phyloP scores from a whole-genome alignment of 2,888 invertebrate genomes.

The Nephrotoma flavescens region DNA sequence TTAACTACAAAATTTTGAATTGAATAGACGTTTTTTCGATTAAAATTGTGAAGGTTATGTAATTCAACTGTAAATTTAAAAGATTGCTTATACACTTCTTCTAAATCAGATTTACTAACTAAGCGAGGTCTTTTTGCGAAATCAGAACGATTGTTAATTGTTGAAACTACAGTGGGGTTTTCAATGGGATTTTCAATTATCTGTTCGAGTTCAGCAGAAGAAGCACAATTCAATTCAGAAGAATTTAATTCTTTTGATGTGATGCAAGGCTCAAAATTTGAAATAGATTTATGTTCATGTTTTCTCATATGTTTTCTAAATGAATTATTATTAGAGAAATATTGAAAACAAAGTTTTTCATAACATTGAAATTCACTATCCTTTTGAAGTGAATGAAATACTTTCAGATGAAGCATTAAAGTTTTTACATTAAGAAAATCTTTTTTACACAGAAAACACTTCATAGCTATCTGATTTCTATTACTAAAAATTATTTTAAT shows the following conservation, averaged over 20 bases:
- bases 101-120: slow-evolving; percentile 1
- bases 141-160: background rate
- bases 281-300: background rate
- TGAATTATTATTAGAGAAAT: background rate
- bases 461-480: background rate
- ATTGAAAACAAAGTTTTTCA: background rate
- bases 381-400: background rate
- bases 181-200: background rate
- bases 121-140: background rate
- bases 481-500: background rate
- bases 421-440: background rate
- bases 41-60: background rate
- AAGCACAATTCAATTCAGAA: background rate
- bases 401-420: slow-evolving; percentile 1
- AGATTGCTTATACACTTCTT: background rate
- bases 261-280: background rate
- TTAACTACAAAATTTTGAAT: no score
- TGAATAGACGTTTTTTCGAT: slow-evolving; percentile 1
- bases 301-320: background rate
- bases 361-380: background rate
- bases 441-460: background rate
- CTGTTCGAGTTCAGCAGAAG: background rate
- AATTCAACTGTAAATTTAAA: background rate
- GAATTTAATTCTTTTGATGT: background rate
- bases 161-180: background rate